Conservation (phyloP, 2,797 vertebrate genomes). For the Enteromius argenteus region DNA sequence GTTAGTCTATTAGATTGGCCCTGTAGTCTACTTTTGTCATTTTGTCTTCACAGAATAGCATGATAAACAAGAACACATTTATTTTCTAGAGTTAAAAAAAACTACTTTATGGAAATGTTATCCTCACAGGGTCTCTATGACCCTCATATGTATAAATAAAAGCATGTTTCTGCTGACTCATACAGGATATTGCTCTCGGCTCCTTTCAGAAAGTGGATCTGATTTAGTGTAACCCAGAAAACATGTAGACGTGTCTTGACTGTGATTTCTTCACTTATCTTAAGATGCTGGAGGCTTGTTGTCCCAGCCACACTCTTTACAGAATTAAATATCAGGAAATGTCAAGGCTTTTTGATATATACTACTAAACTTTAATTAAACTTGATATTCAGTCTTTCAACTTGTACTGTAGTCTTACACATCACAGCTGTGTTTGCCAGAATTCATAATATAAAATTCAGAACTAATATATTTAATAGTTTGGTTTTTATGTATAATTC, state of each 20-base stretch:
- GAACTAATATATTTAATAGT: not conserved
- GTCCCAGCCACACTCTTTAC: not conserved
- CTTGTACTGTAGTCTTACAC: too few relatives aligned
- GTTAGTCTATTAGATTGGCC: not conserved
- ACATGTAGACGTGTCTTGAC: slow-evolving; percentile 4
- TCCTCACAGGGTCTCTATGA: not conserved
- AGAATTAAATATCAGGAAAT: not conserved
- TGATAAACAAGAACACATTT: not conserved
- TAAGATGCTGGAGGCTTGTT: not conserved
- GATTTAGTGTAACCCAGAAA: not conserved
- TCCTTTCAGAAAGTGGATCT: slow-evolving; percentile 8
- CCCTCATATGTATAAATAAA: not conserved
- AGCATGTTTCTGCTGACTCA: not conserved
- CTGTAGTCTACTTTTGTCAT: not conserved
- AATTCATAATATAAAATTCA: not conserved
- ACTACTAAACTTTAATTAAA: too few relatives aligned
- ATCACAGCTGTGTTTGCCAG: not conserved
- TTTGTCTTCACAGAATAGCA: not conserved
- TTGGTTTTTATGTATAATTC: not conserved
- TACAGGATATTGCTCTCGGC: not conserved
- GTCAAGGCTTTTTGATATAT: not conserved
- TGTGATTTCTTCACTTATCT: not conserved
- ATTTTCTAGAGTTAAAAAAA: not conserved
- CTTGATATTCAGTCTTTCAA: not conserved
- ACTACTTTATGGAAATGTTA: not conserved